A percentile compares a stretch with the other conserved stretches of the same genome.
These are phyloP conservation scores for Elysia crispata DNA, from an alignment of 2,888 invertebrate species.

Conservation along the genomic window DNA sequence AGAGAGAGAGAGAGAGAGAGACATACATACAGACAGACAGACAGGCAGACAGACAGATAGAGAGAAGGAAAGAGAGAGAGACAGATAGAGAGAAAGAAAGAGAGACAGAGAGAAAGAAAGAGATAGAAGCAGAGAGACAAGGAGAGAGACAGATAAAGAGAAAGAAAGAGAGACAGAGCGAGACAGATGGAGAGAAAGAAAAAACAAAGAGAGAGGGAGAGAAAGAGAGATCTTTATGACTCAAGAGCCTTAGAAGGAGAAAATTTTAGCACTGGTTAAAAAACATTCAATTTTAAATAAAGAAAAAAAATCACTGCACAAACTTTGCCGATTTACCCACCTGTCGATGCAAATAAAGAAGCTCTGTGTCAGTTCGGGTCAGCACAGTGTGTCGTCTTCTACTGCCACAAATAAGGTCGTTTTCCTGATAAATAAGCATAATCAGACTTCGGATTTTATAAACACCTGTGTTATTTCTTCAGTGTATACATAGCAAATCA, in stretches of 20 bases:
- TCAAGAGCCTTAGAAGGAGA: no score
- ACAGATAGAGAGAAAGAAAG: constrained; percentile 1
- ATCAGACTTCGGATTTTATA: no score
- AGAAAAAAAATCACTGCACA: no score
- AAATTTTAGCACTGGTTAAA: no score
- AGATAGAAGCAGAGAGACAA: no score
- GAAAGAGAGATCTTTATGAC: background rate
- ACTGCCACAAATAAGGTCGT: constrained; percentile 70
- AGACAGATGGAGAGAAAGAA: constrained; percentile 27
- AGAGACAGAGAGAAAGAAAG: no score
- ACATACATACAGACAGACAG: constrained; percentile 2
- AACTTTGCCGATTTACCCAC: constrained; percentile 56
- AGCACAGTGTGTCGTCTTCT: constrained; percentile 67
- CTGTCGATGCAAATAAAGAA: constrained; percentile 70
- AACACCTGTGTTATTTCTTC: no score
- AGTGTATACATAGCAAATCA: no score
- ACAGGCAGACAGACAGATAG: constrained; percentile 18
- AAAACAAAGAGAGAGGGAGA: constrained; percentile 22
- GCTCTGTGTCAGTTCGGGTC: constrained; percentile 68
- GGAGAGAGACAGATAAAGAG: background rate
- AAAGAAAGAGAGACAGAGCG: constrained; percentile 21
- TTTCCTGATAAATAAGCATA: constrained; percentile 57
- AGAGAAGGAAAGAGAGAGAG: background rate
- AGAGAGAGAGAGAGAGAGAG: constrained; percentile 25
- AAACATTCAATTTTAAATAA: no score